Conservation (phyloP, 2,888 invertebrate genomes). For the Plusia festucae region DNA sequence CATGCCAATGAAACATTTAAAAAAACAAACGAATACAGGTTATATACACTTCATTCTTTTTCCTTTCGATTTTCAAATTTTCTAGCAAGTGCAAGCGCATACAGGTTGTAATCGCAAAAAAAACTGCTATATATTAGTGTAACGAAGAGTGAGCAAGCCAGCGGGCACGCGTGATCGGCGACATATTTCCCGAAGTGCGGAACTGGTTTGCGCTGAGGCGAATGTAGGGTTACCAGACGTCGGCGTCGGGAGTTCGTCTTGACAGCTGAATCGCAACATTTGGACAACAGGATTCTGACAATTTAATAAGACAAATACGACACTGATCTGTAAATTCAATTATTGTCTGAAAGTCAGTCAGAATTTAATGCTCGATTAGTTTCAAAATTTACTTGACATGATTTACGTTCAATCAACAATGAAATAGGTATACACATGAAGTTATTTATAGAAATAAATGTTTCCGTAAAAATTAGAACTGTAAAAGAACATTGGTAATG, state of each 20-base stretch:
- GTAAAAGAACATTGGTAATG: too few relatives aligned
- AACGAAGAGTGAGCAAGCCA: constrained; percentile 76
- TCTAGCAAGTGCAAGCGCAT: constrained; percentile 28
- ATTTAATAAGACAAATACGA: constrained; percentile 6
- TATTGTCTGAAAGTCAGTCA: background rate
- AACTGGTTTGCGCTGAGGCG: constrained; percentile 82
- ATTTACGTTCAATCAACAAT: background rate
- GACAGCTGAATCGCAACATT: background rate
- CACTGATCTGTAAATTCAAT: background rate
- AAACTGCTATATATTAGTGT: constrained; percentile 72
- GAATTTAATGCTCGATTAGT: background rate
- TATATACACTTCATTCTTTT: too few relatives aligned
- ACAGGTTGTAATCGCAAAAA: constrained; percentile 49
- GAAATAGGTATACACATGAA: background rate
- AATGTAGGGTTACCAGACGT: constrained; percentile 45
- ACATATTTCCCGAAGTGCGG: constrained; percentile 83
- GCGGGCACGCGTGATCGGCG: constrained; percentile 81
- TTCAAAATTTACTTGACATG: background rate
- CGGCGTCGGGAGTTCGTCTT: constrained; percentile 5
- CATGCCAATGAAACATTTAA: background rate
- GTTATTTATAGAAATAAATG: background rate
- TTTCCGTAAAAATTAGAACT: too few relatives aligned
- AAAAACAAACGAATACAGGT: background rate
- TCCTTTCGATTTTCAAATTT: constrained; percentile 6
- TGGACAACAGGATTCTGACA: background rate